Evolutionary conservation across 2,797 vertebrate species (phyloP).

Genomic region (Synanceia verrucosa): DNA sequence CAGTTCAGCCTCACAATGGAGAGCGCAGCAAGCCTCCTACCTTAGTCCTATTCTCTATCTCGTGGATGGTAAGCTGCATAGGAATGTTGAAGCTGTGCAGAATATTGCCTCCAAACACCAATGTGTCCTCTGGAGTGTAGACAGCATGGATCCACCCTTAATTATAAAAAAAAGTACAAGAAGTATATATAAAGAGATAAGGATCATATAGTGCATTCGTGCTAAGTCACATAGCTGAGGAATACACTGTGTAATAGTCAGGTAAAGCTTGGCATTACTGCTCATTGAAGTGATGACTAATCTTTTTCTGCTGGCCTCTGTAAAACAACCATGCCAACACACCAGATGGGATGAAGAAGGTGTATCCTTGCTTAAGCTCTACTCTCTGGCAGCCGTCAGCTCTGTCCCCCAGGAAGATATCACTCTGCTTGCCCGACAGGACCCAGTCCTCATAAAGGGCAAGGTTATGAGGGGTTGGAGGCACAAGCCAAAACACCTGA

Average conservation of each 20-base stretch:
- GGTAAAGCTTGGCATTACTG: not conserved
- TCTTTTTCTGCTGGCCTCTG: constrained; percentile 35
- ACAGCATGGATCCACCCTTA: constrained; percentile 98
- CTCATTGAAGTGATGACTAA: constrained; percentile 32
- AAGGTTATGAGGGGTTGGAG: constrained; percentile 93
- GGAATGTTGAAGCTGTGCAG: constrained; percentile 99
- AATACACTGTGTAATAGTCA: not conserved
- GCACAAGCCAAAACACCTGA: constrained; percentile 98
- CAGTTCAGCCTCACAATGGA: constrained; percentile 3
- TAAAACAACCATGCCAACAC: constrained; percentile 52
- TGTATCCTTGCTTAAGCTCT: constrained; percentile 94
- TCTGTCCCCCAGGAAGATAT: constrained; percentile 95
- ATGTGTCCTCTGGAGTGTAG: constrained; percentile 95
- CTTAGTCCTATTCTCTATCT: constrained; percentile 98
- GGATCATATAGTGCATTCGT: constrained; percentile 2
- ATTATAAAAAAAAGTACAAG: constrained; percentile 34
- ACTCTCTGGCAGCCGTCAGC: constrained; percentile 96
- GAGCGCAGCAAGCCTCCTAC: constrained; percentile 71
- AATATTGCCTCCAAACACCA: constrained; percentile 98
- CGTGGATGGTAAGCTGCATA: constrained; percentile 97
- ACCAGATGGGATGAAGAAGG: constrained; percentile 99
- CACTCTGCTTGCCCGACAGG: constrained; percentile 96
- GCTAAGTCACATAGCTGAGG: not conserved
- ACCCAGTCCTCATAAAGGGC: constrained; percentile 98
- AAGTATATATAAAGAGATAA: not conserved